A percentile compares a stretch with the other conserved stretches of the same genome.
Evolutionary conservation across 2,888 invertebrate genomes (phyloP).

Genomic region (Acanthacorydalis orientalis): DNA sequence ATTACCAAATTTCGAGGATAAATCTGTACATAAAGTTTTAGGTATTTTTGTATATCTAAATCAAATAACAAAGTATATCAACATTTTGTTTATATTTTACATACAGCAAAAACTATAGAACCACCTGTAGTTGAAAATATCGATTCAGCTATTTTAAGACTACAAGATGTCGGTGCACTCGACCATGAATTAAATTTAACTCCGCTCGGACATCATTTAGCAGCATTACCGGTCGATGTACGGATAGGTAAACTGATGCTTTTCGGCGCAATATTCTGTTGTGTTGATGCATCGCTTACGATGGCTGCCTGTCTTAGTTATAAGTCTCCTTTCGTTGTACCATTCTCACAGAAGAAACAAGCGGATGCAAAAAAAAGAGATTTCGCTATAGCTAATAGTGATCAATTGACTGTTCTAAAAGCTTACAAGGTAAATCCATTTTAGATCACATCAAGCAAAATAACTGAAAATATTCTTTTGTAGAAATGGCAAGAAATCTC

Average conservation of each 20-base stretch:
- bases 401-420: conserved; percentile 72
- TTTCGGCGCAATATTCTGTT: conserved; percentile 81
- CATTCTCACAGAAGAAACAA: conserved; percentile 53
- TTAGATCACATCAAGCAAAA: conserved; percentile 1
- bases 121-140: conserved; percentile 53
- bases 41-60: conserved; percentile 23
- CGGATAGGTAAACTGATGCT: conserved; percentile 85
- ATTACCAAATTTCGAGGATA: conserved; percentile 33
- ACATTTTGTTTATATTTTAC: not conserved
- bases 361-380: conserved; percentile 55
- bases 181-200: conserved; percentile 60
- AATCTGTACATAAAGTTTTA: conserved; percentile 32
- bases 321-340: conserved; percentile 61
- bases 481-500: conserved; percentile 67
- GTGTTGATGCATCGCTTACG: conserved; percentile 81
- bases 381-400: conserved; percentile 66
- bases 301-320: conserved; percentile 73
- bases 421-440: conserved; percentile 54
- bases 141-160: conserved; percentile 45
- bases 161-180: conserved; percentile 66
- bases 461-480: conserved; percentile 9
- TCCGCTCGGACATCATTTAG: conserved; percentile 72
- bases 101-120: conserved; percentile 47
- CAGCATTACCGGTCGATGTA: conserved; percentile 79
- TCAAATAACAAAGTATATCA: conserved; percentile 16